Evolutionary conservation across 2,888 invertebrate genomes (phyloP).

Genomic region (Trichopria drosophilae): DNA sequence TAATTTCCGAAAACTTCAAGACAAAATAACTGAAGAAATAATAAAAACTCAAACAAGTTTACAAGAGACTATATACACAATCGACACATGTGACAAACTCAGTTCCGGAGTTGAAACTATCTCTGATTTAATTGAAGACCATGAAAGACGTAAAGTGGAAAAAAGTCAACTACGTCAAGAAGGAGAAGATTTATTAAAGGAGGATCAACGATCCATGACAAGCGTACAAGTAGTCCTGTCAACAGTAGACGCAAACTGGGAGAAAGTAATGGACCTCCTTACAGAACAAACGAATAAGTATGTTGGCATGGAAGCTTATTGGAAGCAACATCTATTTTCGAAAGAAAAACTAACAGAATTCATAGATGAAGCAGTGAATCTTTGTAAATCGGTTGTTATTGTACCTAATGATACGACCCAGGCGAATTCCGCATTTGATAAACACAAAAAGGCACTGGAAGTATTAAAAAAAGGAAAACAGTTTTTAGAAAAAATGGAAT

Average conservation of each 20-base stretch:
- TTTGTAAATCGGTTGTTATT: conserved; percentile 67
- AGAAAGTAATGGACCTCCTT: conserved; percentile 74
- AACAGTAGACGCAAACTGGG: conserved; percentile 79
- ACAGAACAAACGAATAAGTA: conserved; percentile 76
- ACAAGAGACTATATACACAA: conserved; percentile 63
- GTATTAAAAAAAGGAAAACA: conserved; percentile 75
- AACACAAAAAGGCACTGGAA: conserved; percentile 76
- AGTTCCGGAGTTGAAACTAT: conserved; percentile 61
- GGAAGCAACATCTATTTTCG: conserved; percentile 75
- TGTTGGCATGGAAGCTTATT: conserved; percentile 70
- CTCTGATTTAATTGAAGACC: conserved; percentile 61
- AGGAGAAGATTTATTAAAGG: conserved; percentile 77
- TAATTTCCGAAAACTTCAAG: conserved; percentile 75
- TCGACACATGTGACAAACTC: conserved; percentile 60
- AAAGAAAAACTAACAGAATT: conserved; percentile 72
- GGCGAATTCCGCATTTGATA: conserved; percentile 72
- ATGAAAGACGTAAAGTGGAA: conserved; percentile 65
- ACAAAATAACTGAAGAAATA: conserved; percentile 69
- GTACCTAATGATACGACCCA: conserved; percentile 75
- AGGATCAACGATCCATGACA: conserved; percentile 79
- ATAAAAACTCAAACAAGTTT: conserved; percentile 64
- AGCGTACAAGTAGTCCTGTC: conserved; percentile 79
- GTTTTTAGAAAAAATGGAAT: conserved; percentile 76
- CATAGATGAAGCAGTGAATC: conserved; percentile 70
- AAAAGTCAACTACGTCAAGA: conserved; percentile 77